Percentiles rank a stretch among this genome's conserved stretches.
phyloP scores from a whole-genome alignment of 2,113 vertebrate species.

The Burhinus oedicnemus region DNA sequence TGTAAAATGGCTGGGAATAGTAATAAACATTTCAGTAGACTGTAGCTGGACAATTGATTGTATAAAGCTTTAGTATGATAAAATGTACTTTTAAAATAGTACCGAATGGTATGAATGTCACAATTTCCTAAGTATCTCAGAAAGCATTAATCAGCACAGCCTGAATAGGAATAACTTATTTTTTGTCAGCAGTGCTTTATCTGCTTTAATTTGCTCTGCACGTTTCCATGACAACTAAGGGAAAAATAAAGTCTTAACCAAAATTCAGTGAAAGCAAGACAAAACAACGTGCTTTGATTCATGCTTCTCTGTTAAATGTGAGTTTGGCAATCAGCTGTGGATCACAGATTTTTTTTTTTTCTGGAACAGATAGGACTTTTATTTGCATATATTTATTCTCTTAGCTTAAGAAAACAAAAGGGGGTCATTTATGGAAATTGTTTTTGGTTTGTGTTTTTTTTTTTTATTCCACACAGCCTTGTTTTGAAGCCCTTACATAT shows the following conservation, averaged over 20 bases:
- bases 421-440: neutral
- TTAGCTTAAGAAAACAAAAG: neutral
- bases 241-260: slow-evolving; percentile 37
- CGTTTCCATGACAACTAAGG: slow-evolving; percentile 48
- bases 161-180: neutral
- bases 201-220: slow-evolving; percentile 17
- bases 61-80: neutral
- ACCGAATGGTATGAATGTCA: neutral
- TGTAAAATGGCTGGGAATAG: neutral
- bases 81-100: neutral
- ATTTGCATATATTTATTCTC: neutral
- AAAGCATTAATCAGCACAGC: slow-evolving; percentile 16
- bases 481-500: neutral
- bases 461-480: neutral
- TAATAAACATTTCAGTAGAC: neutral
- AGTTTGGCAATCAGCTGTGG: slow-evolving; percentile 1
- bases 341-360: neutral
- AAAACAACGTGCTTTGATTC: slow-evolving; percentile 35
- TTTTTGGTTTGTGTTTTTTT: neutral
- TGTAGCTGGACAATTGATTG: neutral
- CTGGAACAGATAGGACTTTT: neutral
- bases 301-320: slow-evolving; percentile 4
- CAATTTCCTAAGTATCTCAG: neutral
- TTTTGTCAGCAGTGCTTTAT: slow-evolving; percentile 15
- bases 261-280: slow-evolving; percentile 18